Evolutionary conservation across 2,888 invertebrate species (phyloP), one percentile per base, ranked within the genome.

Genomic region (Eulithis testata): DNA sequence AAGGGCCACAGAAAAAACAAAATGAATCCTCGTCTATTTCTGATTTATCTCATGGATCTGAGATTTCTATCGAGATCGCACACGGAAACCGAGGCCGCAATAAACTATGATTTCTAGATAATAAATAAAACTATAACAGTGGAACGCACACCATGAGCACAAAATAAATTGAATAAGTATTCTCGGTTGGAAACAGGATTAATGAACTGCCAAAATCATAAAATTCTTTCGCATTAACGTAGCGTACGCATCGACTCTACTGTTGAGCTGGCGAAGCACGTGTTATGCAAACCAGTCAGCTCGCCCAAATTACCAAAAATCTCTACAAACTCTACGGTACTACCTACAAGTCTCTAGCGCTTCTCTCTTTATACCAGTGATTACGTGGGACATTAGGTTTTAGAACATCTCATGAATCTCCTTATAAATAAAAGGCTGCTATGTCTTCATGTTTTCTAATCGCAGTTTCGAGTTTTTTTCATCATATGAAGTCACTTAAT

Each of bases 31-130:
- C 52, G 63, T 43, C 47, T 57, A 55, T 61, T 54, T 50, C 53
- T 12, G 55, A 60, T 60, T 60, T 56, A 66, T 63, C 50, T 52
- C 49, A 52, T 50, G 47, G 55, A 52, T 63, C 59, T 55, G 47
- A 63, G 59, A 66, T 63, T 56, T 51, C 14, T 63, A 60, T 47
- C 63, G 44, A 21, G 21, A 50, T 31, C 43, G 60, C 61, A 50
- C 62, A 45, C 44, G 54, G 57, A 63, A 63, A 57, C 51, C 27
- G 63, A 58, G 57, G 40, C 63, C 63, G 57, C 52, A 51, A 66
- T 66, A 59, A 66, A 63, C 59, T 59, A 55, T 57, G 59, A 63
- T 63, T 63, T 56, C 59, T 60, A 63, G 55, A 59, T 60, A 52
- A 63, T 63, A 59, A 56, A 63, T 63, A 63, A 56, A 66, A 60